Conservation (phyloP, 2,888 invertebrate genomes). For the Galerucella nymphaeae region DNA sequence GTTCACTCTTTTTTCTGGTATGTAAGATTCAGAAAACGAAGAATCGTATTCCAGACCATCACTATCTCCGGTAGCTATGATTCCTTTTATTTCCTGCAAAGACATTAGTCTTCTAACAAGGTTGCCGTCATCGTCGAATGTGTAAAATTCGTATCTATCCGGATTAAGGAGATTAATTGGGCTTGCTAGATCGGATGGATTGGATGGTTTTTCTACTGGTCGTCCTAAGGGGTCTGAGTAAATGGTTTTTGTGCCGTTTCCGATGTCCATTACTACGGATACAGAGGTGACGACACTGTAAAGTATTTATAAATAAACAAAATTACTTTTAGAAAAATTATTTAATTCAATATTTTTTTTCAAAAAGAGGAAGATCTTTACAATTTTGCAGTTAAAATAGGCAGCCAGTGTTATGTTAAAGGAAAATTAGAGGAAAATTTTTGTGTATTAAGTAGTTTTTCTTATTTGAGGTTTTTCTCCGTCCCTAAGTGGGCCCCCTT, state of each 20-base stretch:
- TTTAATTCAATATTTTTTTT: background rate
- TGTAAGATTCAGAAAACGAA: conserved; percentile 57
- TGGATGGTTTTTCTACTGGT: conserved; percentile 73
- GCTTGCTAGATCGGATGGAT: conserved; percentile 76
- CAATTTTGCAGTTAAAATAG: no score
- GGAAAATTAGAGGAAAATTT: no score
- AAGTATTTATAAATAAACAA: conserved; percentile 40
- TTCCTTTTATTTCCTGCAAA: conserved; percentile 84
- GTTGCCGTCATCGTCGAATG: conserved; percentile 86
- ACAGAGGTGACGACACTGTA: conserved; percentile 75
- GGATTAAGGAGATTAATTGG: conserved; percentile 84
- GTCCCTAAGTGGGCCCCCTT: no score
- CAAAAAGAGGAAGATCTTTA: no score
- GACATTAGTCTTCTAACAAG: conserved; percentile 87
- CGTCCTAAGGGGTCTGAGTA: conserved; percentile 78
- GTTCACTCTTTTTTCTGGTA: conserved; percentile 76
- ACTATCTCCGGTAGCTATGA: conserved; percentile 85
- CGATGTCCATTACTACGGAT: conserved; percentile 70
- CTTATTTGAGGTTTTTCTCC: no score
- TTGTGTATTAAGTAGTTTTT: no score
- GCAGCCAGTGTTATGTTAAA: no score
- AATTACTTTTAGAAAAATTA: background rate
- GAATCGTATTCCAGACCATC: conserved; percentile 70
- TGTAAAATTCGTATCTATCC: conserved; percentile 88
- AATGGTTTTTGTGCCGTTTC: conserved; percentile 71